Evolutionary conservation across 1,140 invertebrate genomes (phyloP), one percentile per base, ranked within the genome.

Genomic region (Thaumetopoea pityocampa): DNA sequence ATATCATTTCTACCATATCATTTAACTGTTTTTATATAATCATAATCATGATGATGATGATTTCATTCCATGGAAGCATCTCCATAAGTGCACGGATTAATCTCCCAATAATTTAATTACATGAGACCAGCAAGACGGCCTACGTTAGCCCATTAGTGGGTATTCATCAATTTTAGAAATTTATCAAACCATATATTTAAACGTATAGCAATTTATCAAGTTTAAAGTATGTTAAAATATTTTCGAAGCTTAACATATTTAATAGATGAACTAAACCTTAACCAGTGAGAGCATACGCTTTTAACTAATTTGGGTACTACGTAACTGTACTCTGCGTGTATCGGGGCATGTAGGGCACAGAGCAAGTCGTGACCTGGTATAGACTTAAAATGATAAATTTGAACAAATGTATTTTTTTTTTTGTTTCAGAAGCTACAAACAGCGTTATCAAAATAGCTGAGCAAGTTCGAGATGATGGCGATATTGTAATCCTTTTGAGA

Each of bases 391-490:
- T 23, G 5, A n/a, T n/a, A 3, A 4, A 3, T 23, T 8, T 7
- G n/a, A 4, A 23, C 2, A 7, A 3, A 23, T 7, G 2, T 2
- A 24, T 22, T 12, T 30, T 26, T 23, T 24, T 49, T 38, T 35
- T 24, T 30, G 1, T 78, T 77, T 12, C 64, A 83, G 79, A 77
- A 35, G 76, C 73, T 15, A 77, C 79, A 20, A 72, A 60, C 29
- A 66, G 67, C 11, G 54, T 72, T 2, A 56, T 70, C 33, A 49
- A 67, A 9, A 61, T 67, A n/a, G 65, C 67, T 1, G 41, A 33
- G 0, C 52, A 58, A 3, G 51, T 56, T 0, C 37, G 28, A 0
- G 49, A 60, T 11, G 60, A 47, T 2, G 63, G 62, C 1, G 72
- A 78, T 38, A 47, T 80, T 10, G 79, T 59, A 0, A 68, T 83